Base-by-base conservation (phyloP, 2,797 vertebrate genomes). In the Clarias pachynema region DNA sequence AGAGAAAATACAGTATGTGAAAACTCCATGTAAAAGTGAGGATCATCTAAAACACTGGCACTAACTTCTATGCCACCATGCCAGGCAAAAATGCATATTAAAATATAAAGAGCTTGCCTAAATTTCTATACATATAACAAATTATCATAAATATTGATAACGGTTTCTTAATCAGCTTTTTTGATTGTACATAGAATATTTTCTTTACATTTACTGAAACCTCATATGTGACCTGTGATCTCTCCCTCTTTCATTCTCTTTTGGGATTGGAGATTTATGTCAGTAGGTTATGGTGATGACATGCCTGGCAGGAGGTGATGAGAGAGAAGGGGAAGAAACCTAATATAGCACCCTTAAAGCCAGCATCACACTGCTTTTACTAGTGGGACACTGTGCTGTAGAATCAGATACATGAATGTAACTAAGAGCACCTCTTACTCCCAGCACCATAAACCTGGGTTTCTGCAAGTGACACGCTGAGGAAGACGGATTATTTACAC, bases 261-360 rank as follows among this genome's bases (percentile, higher is more conserved):
- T 29, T 20, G 37, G 7, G 60, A 44, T 78, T 84, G 26, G 34
- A 86, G 86, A 89, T 87, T 86, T 86, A 86, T 87, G 84, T 84
- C 22, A 72, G 83, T 53, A 82, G 79, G 82, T 86, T 79, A 84
- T 40, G 85, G 74, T 66, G 88, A 85, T 87, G 88, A 86, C 84
- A 87, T 62, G 63, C 59, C 59, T 34, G 72, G 72, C 10, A 49
- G 15, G 31, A 86, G 74, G 84, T 86, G 84, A 80, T 79, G 84
- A 86, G 62, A 81, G 89, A 87, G 85, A 86, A 79, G 53, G 68
- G 86, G 75, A 83, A 85, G 77, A 68, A 87, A 87, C 56, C 68
- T 79, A 90, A 86, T 73, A 68, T 62, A 80, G 29, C 57, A 49
- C 29, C 57, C 81, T 60, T 53, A 66, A 60, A 72, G 29, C 34